Evolutionary conservation across 2,113 vertebrate genomes (phyloP).

Genomic region (Cettia cetti): DNA sequence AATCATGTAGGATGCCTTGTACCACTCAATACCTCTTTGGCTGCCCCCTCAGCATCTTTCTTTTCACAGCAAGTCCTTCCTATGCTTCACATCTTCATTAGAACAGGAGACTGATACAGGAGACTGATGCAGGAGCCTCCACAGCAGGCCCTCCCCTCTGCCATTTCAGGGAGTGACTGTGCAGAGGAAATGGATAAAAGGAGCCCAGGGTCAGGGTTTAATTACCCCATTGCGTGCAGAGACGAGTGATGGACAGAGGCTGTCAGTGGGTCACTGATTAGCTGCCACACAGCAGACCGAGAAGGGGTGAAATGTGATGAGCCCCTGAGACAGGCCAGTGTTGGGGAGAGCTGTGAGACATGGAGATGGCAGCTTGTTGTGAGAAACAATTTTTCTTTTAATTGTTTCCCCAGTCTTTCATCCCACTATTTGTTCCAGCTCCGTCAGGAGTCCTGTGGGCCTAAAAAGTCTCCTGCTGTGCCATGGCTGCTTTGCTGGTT

Average conservation of each 20-base stretch:
- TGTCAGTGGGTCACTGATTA: conserved; percentile 60
- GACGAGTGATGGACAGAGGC: conserved; percentile 52
- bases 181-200: conserved; percentile 67
- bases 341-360: neutral
- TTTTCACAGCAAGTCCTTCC: neutral
- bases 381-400: neutral
- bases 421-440: neutral
- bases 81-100: neutral
- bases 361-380: neutral
- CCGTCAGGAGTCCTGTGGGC: neutral
- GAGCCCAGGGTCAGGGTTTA: conserved; percentile 71
- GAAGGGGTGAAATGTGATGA: conserved; percentile 3
- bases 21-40: neutral
- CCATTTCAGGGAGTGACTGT: neutral
- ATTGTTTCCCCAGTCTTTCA: neutral
- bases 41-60: neutral
- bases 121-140: neutral
- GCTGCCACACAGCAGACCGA: neutral
- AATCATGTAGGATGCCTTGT: neutral
- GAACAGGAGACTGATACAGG: neutral
- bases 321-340: neutral
- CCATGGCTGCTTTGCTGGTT: neutral
- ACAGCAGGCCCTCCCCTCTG: neutral
- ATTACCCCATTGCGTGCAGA: conserved; percentile 64
- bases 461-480: neutral